Base-by-base conservation (phyloP, 2,113 vertebrate species). In the Misgurnus mizolepis region DNA sequence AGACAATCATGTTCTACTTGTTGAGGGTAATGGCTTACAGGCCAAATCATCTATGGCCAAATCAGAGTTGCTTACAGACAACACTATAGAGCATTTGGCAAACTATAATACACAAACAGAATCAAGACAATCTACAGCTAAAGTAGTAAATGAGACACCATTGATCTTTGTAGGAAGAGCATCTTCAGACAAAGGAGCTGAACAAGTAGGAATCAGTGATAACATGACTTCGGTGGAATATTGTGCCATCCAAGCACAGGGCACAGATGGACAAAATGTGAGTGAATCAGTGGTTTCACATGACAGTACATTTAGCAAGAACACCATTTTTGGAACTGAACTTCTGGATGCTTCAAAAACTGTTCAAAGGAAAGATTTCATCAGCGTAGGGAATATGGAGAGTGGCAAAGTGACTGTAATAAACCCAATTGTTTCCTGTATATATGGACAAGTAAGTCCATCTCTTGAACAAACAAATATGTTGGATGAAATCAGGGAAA, bases 311-410 rank as follows among this genome's bases (percentile, higher is more conserved):
- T 47, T 70, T 14, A 56, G 43, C 45, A 55, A 22, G 67, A 78
- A 27, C 58, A 70, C 2, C 53, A 50, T 64, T 49, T 40, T 67
- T 2, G 17, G 11, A 49, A 43, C 18, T 10, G 12, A 22, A 70
- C 10, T 68, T 69, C 40, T 7, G 53, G 76, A 76, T 76, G 40
- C 41, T 18, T 50, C 65, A 50, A 71, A 6, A 11, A 65, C 56
- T 9, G 41, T 11, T 15, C 10, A 70, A 70, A 45, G 6, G 11
- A 47, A 68, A 56, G 12, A 8, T 62, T 49, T 17, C 10, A 56
- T 34, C 11, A 17, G 27, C 18, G n/a, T 50, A 53, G 43, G n/a
- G 18, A 58, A 17, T n/a, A 18, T 45, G 1, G 15, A 80, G 22
- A 61, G 18, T 34, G 50, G 34, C 41, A 67, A 15, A 45, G 41